These are phyloP conservation scores for Teinopalpus imperialis DNA, from an alignment of 2,888 invertebrate genomes.

Conservation along the genomic window DNA sequence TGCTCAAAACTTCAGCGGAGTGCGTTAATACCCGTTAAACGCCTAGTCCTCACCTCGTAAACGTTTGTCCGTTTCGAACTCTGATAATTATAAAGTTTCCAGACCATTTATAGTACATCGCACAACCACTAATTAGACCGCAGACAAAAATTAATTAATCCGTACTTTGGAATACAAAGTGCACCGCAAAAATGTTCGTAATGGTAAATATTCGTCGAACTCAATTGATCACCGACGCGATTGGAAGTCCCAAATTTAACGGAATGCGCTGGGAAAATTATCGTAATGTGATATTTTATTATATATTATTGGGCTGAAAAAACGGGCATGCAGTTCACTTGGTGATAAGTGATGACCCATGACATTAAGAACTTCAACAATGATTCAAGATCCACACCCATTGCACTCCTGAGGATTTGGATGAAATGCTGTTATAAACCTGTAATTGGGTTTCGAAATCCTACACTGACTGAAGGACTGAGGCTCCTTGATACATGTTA, in stretches of 20 bases:
- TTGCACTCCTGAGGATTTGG: no score
- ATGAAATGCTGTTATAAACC: no score
- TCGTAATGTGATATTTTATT: not conserved
- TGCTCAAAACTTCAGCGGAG: constrained; percentile 23
- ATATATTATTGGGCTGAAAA: no score
- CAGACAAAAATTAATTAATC: constrained; percentile 34
- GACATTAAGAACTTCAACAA: no score
- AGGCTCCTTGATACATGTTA: no score
- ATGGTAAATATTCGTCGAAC: constrained; percentile 13
- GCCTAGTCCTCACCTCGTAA: constrained; percentile 28
- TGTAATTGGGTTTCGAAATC: no score
- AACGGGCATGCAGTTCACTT: no score
- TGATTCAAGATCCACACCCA: no score
- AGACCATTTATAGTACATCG: constrained; percentile 30
- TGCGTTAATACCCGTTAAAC: constrained; percentile 27
- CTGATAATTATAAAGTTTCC: constrained; percentile 29
- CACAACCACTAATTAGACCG: constrained; percentile 31
- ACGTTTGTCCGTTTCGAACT: constrained; percentile 28
- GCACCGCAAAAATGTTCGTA: constrained; percentile 27
- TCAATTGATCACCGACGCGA: not conserved
- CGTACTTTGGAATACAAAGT: constrained; percentile 27
- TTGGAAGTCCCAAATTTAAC: constrained; percentile 7
- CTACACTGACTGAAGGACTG: no score
- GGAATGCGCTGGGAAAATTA: not conserved
- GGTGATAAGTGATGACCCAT: no score